Evolutionary conservation across 2,888 invertebrate genomes (phyloP).

Genomic region (Disparrhopalites patrizii): DNA sequence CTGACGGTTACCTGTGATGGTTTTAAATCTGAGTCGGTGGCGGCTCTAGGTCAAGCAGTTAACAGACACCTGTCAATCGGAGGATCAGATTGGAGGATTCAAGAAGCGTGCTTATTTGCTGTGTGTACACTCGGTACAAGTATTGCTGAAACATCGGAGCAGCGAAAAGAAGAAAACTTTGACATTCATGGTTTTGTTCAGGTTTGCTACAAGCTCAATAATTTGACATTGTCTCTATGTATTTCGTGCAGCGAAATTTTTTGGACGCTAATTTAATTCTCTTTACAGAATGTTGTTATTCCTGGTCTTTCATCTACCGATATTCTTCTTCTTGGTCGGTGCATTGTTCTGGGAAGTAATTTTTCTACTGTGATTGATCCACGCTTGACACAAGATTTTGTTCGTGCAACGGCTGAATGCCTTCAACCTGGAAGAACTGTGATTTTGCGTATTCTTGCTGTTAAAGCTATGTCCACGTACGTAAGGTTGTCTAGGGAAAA

Average conservation of each 20-base stretch:
- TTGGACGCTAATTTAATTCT: not conserved
- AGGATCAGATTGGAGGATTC: slow-evolving; percentile 50
- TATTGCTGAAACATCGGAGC: slow-evolving; percentile 35
- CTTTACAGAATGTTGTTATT: slow-evolving; percentile 43
- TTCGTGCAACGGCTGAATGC: slow-evolving; percentile 43
- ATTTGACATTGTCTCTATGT: not conserved
- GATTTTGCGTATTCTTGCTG: slow-evolving; percentile 44
- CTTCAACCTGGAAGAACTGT: slow-evolving; percentile 41
- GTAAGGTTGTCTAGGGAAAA: slow-evolving; percentile 39
- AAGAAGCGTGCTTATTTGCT: slow-evolving; percentile 54
- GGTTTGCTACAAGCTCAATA: slow-evolving; percentile 20
- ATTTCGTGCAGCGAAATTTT: not conserved
- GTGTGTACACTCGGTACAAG: slow-evolving; percentile 44
- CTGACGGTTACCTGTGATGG: slow-evolving; percentile 54
- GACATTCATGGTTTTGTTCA: slow-evolving; percentile 48
- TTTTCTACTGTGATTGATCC: slow-evolving; percentile 46
- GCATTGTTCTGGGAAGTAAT: slow-evolving; percentile 46
- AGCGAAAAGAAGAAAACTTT: slow-evolving; percentile 26
- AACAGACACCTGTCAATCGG: slow-evolving; percentile 54
- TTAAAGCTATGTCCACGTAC: slow-evolving; percentile 45
- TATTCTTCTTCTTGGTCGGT: slow-evolving; percentile 45
- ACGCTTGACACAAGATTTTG: slow-evolving; percentile 42
- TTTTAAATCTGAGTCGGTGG: slow-evolving; percentile 53
- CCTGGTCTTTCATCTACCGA: slow-evolving; percentile 44
- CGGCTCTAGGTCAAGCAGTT: slow-evolving; percentile 53